Evolutionary conservation across 2,888 invertebrate genomes (phyloP).

Genomic region (Flabesymbios commensalis): DNA sequence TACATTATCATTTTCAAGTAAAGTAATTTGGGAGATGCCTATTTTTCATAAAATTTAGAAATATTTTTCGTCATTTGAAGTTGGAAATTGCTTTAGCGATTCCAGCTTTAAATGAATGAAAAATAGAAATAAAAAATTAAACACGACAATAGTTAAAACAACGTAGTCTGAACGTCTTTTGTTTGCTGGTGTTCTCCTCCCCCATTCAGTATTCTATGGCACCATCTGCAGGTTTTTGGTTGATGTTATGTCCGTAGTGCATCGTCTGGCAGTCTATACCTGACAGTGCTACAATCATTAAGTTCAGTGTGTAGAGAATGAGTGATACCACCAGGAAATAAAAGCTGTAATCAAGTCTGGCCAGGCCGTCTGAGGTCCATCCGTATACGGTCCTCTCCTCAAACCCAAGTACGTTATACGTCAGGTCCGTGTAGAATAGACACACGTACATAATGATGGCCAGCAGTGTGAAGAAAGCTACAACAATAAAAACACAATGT

Average conservation of each 20-base stretch:
- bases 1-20: too few relatives aligned
- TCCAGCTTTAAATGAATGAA: too few relatives aligned
- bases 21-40: too few relatives aligned
- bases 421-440: slow-evolving; percentile 17
- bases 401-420: slow-evolving; percentile 14
- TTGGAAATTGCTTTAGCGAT: too few relatives aligned
- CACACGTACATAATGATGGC: slow-evolving; percentile 15
- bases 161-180: too few relatives aligned
- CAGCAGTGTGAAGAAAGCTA: slow-evolving; percentile 10
- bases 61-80: too few relatives aligned
- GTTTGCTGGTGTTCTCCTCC: too few relatives aligned
- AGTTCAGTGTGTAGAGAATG: slow-evolving; percentile 11
- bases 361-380: slow-evolving; percentile 21
- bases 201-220: slow-evolving; percentile 29
- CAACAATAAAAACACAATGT: slow-evolving; percentile 6
- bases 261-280: slow-evolving; percentile 7
- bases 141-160: too few relatives aligned
- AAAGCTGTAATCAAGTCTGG: slow-evolving; percentile 16
- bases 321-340: slow-evolving; percentile 13
- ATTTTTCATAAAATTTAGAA: too few relatives aligned
- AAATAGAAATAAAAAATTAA: too few relatives aligned
- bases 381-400: slow-evolving; percentile 8
- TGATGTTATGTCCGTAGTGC: slow-evolving; percentile 13
- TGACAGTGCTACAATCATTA: slow-evolving; percentile 12
- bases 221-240: slow-evolving; percentile 21